These are phyloP conservation scores for Danio aesculapii DNA, from an alignment of 2,797 vertebrate species.

Conservation along the genomic window DNA sequence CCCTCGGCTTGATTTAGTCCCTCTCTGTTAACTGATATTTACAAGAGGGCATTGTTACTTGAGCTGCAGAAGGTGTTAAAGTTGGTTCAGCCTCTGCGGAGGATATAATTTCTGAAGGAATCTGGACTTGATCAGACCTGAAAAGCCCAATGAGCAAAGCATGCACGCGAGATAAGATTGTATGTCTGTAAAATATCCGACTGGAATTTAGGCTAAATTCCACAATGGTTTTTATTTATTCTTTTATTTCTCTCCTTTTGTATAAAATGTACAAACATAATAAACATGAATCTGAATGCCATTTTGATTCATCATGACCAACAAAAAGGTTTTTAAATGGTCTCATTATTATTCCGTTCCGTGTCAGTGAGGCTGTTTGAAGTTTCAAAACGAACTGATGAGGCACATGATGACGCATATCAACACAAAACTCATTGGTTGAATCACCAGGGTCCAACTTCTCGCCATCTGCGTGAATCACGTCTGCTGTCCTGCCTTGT, in stretches of 20 bases:
- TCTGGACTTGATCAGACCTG: slow-evolving; percentile 43
- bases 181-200: background rate
- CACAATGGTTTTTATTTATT: background rate
- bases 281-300: background rate
- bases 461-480: slow-evolving; percentile 77
- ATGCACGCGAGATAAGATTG: background rate
- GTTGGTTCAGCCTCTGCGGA: slow-evolving; percentile 13
- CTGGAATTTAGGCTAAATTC: background rate
- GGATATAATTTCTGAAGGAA: slow-evolving; percentile 30
- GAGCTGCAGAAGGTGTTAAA: slow-evolving; percentile 17
- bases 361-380: slow-evolving; percentile 20
- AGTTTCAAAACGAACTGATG: slow-evolving; percentile 43
- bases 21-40: slow-evolving; percentile 26
- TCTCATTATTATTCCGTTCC: slow-evolving; percentile 17
- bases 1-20: slow-evolving; percentile 11
- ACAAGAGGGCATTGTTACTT: slow-evolving; percentile 17
- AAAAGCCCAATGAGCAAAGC: slow-evolving; percentile 23
- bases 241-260: background rate
- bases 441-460: slow-evolving; percentile 79
- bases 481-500: slow-evolving; percentile 68
- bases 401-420: slow-evolving; percentile 50
- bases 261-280: background rate
- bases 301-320: background rate
- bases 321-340: background rate
- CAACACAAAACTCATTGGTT: slow-evolving; percentile 76